A percentile compares a stretch with the other conserved stretches of the same genome.
These are phyloP conservation scores for Sarcoramphus papa DNA, from an alignment of 2,797 vertebrate species.

Conservation along the genomic window DNA sequence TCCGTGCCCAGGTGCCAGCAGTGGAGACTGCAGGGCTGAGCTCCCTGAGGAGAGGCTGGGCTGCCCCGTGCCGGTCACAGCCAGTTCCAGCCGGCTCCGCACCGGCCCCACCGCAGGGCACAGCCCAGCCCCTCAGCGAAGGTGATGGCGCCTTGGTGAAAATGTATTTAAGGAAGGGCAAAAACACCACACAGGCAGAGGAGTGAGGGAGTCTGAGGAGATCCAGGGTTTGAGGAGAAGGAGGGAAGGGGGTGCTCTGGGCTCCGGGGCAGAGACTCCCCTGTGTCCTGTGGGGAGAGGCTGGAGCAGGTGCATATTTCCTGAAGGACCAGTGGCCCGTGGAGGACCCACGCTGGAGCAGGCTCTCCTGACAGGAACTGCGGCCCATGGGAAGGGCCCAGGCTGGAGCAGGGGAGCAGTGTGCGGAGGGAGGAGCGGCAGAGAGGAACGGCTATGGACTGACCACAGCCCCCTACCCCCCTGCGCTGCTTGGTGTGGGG, in stretches of 20 bases:
- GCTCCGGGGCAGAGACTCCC: fast-evolving
- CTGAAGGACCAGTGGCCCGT: fast-evolving
- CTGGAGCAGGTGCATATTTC: background rate
- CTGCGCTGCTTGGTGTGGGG: fast-evolving
- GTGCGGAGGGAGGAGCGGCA: fast-evolving
- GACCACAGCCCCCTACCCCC: fast-evolving
- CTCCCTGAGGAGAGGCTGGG: background rate
- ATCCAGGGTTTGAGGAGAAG: fast-evolving
- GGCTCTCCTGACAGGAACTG: background rate
- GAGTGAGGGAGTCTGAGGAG: background rate
- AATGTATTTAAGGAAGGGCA: background rate
- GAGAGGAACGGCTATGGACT: background rate
- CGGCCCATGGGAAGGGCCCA: fast-evolving
- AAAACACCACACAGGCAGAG: background rate
- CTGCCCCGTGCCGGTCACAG: fast-evolving
- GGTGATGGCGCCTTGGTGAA: fast-evolving
- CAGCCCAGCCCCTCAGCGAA: background rate
- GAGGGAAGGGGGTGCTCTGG: background rate
- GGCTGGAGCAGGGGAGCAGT: background rate
- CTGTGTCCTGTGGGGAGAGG: background rate
- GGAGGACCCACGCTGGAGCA: fast-evolving
- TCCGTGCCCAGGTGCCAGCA: fast-evolving
- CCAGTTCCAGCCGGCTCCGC: fast-evolving
- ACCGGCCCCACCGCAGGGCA: fast-evolving
- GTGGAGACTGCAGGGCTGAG: background rate